Evolutionary conservation across 2,113 vertebrate genomes (phyloP).

Genomic region (Actenoides lindsayi): DNA sequence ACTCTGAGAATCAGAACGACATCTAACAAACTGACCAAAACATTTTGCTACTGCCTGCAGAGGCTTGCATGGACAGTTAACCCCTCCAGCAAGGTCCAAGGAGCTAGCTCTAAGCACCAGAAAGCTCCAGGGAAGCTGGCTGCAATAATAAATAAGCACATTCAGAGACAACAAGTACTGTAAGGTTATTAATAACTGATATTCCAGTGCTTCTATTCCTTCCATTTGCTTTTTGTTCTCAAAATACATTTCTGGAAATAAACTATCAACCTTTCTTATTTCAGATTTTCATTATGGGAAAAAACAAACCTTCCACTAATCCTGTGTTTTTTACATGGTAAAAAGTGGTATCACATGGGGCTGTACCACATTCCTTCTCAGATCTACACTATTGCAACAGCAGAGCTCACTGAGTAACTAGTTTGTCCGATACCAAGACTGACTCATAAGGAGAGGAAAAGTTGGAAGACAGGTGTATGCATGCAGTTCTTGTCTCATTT

Average conservation of each 20-base stretch:
- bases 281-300: background rate
- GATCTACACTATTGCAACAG: background rate
- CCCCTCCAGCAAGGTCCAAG: background rate
- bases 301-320: background rate
- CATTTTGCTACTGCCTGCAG: background rate
- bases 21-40: background rate
- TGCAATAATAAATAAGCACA: background rate
- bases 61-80: background rate
- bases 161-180: background rate
- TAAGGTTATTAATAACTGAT: background rate
- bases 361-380: background rate
- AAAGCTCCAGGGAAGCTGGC: background rate
- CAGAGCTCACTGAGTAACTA: background rate
- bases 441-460: background rate
- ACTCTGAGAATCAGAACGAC: background rate
- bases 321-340: background rate
- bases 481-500: background rate
- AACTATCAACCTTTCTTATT: background rate
- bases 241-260: background rate
- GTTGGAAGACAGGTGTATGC: background rate
- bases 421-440: background rate
- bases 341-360: background rate
- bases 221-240: background rate
- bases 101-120: background rate
- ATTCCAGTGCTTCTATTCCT: background rate